Percentiles rank a stretch among this genome's conserved stretches.
Evolutionary conservation across 2,797 vertebrate species (phyloP).

Genomic region (Clarias fuscus): DNA sequence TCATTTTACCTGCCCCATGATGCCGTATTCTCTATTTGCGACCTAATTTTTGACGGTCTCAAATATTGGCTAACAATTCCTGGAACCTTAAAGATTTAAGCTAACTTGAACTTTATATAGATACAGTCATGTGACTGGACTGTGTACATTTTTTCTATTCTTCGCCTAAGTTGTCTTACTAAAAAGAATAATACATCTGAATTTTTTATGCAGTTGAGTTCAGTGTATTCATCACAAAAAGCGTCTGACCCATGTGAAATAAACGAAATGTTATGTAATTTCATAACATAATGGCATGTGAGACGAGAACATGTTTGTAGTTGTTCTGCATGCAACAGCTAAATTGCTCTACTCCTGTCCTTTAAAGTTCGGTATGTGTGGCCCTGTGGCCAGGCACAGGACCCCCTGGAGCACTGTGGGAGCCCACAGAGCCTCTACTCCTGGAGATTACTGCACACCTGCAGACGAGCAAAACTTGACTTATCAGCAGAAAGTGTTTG

Average conservation of each 20-base stretch:
- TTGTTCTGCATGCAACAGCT: constrained; percentile 16
- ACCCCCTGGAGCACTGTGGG: constrained; percentile 31
- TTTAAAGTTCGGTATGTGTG: constrained; percentile 9
- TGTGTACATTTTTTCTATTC: neutral
- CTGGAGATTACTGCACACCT: constrained; percentile 59
- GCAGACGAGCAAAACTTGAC: constrained; percentile 56
- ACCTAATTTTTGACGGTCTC: neutral
- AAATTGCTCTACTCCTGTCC: constrained; percentile 7
- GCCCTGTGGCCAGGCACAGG: constrained; percentile 9
- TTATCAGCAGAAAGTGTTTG: constrained; percentile 56
- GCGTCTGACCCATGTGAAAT: neutral
- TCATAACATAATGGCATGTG: neutral
- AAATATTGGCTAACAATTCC: neutral
- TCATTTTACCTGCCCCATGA: neutral
- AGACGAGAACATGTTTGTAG: neutral
- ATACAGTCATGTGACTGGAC: neutral
- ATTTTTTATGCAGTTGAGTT: neutral
- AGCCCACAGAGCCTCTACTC: constrained; percentile 51
- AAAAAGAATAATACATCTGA: neutral
- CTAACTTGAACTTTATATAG: constrained; percentile 4
- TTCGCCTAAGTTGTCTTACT: neutral
- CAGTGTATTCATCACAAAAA: neutral
- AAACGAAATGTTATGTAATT: neutral
- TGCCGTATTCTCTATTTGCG: neutral
- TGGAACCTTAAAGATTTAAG: neutral